Percentiles rank a stretch among this genome's conserved stretches.
Evolutionary conservation across 2,888 invertebrate species (phyloP).

Genomic region (Drepana falcataria): DNA sequence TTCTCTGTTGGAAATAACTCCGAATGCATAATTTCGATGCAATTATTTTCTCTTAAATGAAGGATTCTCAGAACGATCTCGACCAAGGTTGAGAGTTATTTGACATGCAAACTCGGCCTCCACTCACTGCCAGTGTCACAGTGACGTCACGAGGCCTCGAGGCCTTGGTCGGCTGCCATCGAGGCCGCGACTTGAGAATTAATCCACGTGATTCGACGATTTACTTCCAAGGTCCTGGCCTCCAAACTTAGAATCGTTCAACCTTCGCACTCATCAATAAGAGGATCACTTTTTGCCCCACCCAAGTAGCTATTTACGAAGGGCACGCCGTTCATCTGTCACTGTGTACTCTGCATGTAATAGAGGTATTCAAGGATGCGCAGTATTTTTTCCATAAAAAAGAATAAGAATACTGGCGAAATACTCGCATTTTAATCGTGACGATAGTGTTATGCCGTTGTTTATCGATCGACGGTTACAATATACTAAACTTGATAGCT

Average conservation of each 20-base stretch:
- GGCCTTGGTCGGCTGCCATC: conserved; percentile 35
- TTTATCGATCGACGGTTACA: no score
- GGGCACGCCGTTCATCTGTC: background rate
- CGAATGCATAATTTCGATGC: background rate
- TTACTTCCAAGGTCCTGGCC: conserved; percentile 42
- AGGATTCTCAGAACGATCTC: conserved; percentile 8
- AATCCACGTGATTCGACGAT: conserved; percentile 30
- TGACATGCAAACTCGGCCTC: conserved; percentile 26
- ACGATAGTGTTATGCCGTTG: background rate
- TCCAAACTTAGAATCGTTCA: conserved; percentile 25
- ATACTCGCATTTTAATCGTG: background rate
- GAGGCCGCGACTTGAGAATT: conserved; percentile 26
- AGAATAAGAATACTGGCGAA: no score
- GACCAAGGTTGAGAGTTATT: conserved; percentile 15
- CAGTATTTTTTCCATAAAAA: no score
- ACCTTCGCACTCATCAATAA: conserved; percentile 24
- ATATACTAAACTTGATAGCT: no score
- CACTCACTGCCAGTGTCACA: conserved; percentile 31
- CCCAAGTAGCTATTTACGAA: conserved; percentile 3
- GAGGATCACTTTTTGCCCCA: conserved; percentile 12
- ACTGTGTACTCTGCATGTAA: background rate
- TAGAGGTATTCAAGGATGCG: no score
- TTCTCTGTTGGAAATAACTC: background rate
- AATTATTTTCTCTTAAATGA: background rate
- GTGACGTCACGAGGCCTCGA: conserved; percentile 19